These are phyloP conservation scores for Cremastinae sp. DNA, from an alignment of 2,888 invertebrate species.

Conservation along the genomic window DNA sequence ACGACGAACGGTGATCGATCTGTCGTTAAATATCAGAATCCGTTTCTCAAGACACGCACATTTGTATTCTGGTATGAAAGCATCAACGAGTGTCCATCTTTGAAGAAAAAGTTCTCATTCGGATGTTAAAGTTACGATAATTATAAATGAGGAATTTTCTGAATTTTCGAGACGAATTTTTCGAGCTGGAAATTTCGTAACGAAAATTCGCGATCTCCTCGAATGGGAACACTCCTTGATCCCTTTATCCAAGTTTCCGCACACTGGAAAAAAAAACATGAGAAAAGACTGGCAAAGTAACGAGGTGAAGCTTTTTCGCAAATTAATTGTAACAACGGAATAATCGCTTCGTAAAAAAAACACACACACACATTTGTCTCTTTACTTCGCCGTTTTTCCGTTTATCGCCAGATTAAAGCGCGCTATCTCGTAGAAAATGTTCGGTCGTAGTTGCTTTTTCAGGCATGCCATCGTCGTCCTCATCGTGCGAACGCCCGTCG, in stretches of 20 bases:
- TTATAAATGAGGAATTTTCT: too few species aligned
- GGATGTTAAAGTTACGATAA: too few species aligned
- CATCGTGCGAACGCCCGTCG: slow-evolving; percentile 38
- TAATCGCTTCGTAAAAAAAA: too few species aligned
- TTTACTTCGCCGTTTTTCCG: slow-evolving; percentile 34
- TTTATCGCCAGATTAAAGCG: background rate
- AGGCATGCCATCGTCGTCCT: slow-evolving; percentile 54
- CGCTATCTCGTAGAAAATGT: slow-evolving; percentile 53
- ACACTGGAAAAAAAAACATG: background rate
- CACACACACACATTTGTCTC: too few species aligned
- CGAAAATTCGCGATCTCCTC: background rate
- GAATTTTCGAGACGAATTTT: too few species aligned
- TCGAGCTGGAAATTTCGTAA: too few species aligned
- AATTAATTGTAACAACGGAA: background rate
- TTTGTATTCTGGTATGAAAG: slow-evolving; percentile 12
- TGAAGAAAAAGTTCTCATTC: background rate
- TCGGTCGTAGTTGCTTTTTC: slow-evolving; percentile 53
- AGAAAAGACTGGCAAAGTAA: slow-evolving; percentile 26
- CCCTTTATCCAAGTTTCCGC: slow-evolving; percentile 12
- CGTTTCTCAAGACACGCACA: background rate
- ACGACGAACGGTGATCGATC: slow-evolving; percentile 1
- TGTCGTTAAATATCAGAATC: background rate
- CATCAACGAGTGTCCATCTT: slow-evolving; percentile 8
- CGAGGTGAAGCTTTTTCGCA: slow-evolving; percentile 15
- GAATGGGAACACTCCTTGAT: slow-evolving; percentile 15